These are phyloP conservation scores for Sebastes miniatus DNA, from an alignment of 2,797 vertebrate species.

Conservation along the genomic window DNA sequence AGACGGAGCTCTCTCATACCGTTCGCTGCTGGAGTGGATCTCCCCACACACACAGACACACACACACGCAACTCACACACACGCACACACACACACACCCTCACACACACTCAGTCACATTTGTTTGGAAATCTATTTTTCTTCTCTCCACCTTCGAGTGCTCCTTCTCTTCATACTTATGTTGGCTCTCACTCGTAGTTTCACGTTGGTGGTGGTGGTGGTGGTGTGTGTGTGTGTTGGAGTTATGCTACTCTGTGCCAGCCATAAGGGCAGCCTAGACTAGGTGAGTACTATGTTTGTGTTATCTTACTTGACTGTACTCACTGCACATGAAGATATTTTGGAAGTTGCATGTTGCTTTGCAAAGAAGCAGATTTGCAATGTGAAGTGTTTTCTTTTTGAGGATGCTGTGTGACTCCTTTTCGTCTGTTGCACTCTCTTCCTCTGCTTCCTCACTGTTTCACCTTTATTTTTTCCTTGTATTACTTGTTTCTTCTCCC, in stretches of 20 bases:
- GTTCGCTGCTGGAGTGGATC: conserved; percentile 61
- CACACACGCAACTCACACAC: conserved; percentile 27
- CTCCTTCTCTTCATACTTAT: conserved; percentile 52
- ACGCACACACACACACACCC: conserved; percentile 15
- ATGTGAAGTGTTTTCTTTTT: background rate
- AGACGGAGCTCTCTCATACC: conserved; percentile 50
- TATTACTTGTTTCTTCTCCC: background rate
- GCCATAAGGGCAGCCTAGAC: conserved; percentile 72
- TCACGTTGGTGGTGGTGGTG: conserved; percentile 48
- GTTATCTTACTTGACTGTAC: conserved; percentile 33
- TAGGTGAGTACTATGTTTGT: conserved; percentile 77
- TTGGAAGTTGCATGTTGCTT: conserved; percentile 26
- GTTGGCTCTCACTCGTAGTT: conserved; percentile 56
- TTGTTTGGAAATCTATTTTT: conserved; percentile 50
- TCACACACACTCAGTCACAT: conserved; percentile 33
- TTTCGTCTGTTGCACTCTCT: background rate
- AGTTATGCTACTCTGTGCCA: conserved; percentile 71
- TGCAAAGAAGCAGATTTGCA: conserved; percentile 7
- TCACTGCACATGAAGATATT: conserved; percentile 9
- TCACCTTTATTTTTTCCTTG: background rate
- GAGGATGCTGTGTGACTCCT: background rate
- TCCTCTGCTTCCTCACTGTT: background rate
- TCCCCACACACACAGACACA: conserved; percentile 59
- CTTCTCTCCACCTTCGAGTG: conserved; percentile 35
- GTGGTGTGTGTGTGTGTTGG: conserved; percentile 64